Base-by-base conservation (phyloP, 2,888 invertebrate genomes). In the Ceraclea dissimilis region DNA sequence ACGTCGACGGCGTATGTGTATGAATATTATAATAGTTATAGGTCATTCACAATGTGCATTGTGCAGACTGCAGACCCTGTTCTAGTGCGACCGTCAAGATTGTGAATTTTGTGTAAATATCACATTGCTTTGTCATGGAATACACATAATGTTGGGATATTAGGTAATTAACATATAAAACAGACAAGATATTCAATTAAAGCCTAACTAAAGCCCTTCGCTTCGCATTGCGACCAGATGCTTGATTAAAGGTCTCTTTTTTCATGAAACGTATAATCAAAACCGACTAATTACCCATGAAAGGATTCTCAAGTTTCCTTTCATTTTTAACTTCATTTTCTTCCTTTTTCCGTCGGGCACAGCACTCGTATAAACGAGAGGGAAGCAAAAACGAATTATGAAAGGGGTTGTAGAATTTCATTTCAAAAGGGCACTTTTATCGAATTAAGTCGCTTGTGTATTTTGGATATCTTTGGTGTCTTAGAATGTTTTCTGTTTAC, bases 261-360 rank as follows among this genome's bases (percentile, higher is more conserved):
- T 26, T 39, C 13, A 2, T 46, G 52, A 53, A 56, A 59, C 58
- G 60, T 61, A n/a, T n/a, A 61, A 61, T 61, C 60, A 61, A 61
- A 61, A 54, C 60, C 60, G 58, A 56, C 58, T 61, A 61, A 61
- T 61, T 61, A 59, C 60, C 60, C 58, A 59, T 61, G 60, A 59
- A 61, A 57, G 60, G 58, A 61, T 58, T 59, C 55, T 58, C 20
- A 56, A 60, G 58, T 60, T 60, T 60, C 60, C 57, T 49, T 53
- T 58, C 56, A 54, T 58, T 58, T 60, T 60, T 57, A 60, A 59
- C 53, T 56, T 13, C 56, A 26, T 50, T 47, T 51, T 19, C 19
- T 20, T 54, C 33, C 44, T 43, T 31, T 33, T 39, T 33, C 51
- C 46, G 17, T 34, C 18, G 17, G 2, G 13, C 39, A 39, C 39